Evolutionary conservation across 2,113 vertebrate genomes (phyloP).

Genomic region (Carassius auratus): DNA sequence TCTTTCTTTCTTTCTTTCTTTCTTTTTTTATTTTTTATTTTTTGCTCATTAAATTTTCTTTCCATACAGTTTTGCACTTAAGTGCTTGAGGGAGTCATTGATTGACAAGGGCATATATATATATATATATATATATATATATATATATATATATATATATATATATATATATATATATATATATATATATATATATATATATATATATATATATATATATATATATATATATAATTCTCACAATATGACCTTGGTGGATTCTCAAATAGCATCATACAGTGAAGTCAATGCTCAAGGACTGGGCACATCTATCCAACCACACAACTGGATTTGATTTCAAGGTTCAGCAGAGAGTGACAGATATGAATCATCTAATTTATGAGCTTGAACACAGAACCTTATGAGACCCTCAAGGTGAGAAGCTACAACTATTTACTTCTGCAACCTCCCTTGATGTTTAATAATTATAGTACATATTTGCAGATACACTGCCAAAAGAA

Average conservation of each 20-base stretch:
- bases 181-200: too few species aligned
- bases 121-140: background rate
- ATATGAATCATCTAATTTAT: slow-evolving; percentile 70
- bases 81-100: slow-evolving; percentile 69
- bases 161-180: background rate
- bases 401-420: slow-evolving; percentile 32
- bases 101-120: slow-evolving; percentile 22
- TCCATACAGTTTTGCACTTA: slow-evolving; percentile 67
- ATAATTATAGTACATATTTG: background rate
- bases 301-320: slow-evolving; percentile 42
- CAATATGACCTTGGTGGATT: slow-evolving; percentile 31
- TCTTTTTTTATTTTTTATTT: too few species aligned
- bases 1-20: slow-evolving; percentile 52
- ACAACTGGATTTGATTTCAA: slow-evolving; percentile 72
- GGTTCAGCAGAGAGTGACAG: slow-evolving; percentile 57
- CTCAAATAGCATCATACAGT: slow-evolving; percentile 37
- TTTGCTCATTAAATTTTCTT: slow-evolving; percentile 74
- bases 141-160: background rate
- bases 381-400: slow-evolving; percentile 50
- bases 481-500: background rate
- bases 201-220: too few species aligned
- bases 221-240: too few species aligned
- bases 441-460: background rate
- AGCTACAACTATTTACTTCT: slow-evolving; percentile 3
- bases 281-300: slow-evolving; percentile 45